Conservation (phyloP, 2,113 vertebrate species). For the Vimba vimba region DNA sequence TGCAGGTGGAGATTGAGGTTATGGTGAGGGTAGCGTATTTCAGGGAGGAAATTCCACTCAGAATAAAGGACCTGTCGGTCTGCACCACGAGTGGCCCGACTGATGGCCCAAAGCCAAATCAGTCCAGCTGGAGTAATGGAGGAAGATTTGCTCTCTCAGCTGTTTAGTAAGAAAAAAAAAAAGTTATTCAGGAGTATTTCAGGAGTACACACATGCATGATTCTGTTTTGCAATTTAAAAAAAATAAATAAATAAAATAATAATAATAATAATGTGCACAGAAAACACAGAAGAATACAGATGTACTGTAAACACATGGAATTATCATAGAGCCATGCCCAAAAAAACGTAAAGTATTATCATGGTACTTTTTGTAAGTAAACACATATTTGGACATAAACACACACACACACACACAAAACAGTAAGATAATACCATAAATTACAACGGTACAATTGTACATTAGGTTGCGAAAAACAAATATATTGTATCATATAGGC, state of each 20-base stretch:
- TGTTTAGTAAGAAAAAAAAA: not conserved
- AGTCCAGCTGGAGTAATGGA: not conserved
- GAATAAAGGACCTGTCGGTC: not conserved
- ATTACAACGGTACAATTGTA: not conserved
- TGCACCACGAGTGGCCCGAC: not conserved
- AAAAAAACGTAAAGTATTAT: no score
- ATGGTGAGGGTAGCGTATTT: not conserved
- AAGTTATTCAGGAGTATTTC: not conserved
- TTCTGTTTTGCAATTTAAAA: not conserved
- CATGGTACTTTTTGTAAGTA: not conserved
- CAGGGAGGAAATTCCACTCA: conserved; percentile 11
- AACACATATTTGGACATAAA: not conserved
- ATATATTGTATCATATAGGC: not conserved
- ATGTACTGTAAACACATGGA: no score
- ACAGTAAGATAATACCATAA: not conserved
- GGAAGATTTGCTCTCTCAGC: conserved; percentile 9
- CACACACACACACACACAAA: not conserved
- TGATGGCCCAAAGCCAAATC: conserved; percentile 11
- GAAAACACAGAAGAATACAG: no score
- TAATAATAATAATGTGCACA: no score
- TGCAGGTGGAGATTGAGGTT: conserved; percentile 18
- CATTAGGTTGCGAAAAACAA: not conserved
- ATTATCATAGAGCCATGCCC: no score
- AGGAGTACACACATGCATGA: not conserved
- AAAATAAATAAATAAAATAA: no score